A percentile compares a stretch with the other conserved stretches of the same genome.
phyloP scores from a whole-genome alignment of 2,113 vertebrate genomes.

The Psittacula cyanocephala region DNA sequence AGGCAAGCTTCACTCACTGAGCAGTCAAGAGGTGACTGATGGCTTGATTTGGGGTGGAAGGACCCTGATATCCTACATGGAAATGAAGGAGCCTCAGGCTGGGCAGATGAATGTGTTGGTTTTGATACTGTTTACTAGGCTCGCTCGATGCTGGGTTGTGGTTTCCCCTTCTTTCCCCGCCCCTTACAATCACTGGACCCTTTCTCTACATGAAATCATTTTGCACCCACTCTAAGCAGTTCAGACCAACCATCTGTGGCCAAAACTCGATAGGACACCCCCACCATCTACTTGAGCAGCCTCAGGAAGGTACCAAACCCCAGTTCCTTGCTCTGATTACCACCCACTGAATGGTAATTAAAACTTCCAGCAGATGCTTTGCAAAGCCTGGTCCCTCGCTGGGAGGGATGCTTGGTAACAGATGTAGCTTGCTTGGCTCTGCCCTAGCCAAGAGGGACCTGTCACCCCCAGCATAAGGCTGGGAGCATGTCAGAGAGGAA shows the following conservation, averaged over 20 bases:
- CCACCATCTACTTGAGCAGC: neutral
- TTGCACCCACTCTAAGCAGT: neutral
- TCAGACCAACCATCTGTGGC: neutral
- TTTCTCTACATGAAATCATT: neutral
- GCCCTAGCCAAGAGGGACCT: fast-evolving
- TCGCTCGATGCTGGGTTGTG: fast-evolving
- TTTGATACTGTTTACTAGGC: neutral
- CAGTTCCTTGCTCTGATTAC: neutral
- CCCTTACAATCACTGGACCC: neutral
- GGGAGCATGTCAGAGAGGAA: neutral
- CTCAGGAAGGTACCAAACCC: neutral
- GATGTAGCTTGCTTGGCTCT: neutral
- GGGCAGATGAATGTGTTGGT: neutral
- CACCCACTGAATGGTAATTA: neutral
- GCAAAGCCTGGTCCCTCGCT: neutral
- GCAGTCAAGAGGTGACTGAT: neutral
- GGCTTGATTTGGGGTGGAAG: neutral
- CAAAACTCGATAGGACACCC: neutral
- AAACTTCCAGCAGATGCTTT: neutral
- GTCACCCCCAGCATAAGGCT: neutral
- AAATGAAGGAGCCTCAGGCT: neutral
- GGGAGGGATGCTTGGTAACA: neutral
- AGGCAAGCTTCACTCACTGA: neutral
- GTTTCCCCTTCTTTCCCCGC: neutral
- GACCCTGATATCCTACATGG: no score